These are phyloP conservation scores for Drosophila anomelani DNA, from an alignment of 2,888 invertebrate genomes.

Conservation along the genomic window DNA sequence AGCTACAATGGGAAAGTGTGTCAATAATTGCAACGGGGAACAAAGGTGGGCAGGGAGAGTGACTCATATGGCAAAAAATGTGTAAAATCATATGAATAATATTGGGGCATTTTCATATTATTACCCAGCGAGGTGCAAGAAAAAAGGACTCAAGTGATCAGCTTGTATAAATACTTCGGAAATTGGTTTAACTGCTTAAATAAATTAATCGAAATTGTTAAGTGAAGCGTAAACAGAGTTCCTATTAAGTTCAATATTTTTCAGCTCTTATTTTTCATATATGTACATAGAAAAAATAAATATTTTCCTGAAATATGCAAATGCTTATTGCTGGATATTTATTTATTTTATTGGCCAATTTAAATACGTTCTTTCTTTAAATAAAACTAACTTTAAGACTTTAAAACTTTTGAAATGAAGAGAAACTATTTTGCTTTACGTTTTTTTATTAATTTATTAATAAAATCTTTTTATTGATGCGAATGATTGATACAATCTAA, in stretches of 20 bases:
- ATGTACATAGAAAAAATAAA: not conserved
- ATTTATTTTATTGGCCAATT: not conserved
- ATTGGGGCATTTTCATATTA: conserved; percentile 3
- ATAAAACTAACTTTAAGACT: not conserved
- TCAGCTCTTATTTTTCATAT: not conserved
- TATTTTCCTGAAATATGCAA: not conserved
- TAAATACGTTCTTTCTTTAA: not conserved
- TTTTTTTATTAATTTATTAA: too few species aligned
- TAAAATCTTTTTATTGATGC: too few species aligned
- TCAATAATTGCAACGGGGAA: conserved; percentile 73
- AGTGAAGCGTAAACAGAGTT: not conserved
- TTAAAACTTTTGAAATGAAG: not conserved
- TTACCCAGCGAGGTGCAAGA: not conserved
- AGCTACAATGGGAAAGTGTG: conserved; percentile 63
- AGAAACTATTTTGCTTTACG: too few species aligned
- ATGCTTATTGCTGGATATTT: not conserved
- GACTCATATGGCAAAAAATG: conserved; percentile 23
- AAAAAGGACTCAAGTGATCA: conserved; percentile 2
- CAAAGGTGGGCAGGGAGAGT: conserved; percentile 36
- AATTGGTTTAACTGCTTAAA: not conserved
- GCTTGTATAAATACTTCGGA: not conserved
- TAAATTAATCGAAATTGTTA: not conserved
- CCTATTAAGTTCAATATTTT: not conserved
- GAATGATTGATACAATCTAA: not conserved
- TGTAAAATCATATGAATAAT: conserved; percentile 20